Evolutionary conservation across 2,888 invertebrate genomes (phyloP).

Genomic region (Pherbina coryleti): DNA sequence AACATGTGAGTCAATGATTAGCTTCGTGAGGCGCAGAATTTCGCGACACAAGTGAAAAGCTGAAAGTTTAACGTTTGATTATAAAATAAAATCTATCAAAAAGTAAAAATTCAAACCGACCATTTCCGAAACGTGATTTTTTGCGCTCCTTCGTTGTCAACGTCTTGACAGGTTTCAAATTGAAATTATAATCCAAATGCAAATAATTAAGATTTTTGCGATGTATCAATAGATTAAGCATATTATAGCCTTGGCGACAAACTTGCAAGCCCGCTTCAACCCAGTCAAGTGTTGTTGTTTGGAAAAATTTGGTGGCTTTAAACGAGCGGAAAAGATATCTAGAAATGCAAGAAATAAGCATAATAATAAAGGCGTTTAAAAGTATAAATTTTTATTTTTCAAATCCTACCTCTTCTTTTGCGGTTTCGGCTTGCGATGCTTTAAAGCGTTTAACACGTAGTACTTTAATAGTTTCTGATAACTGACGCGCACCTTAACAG

Average conservation of each 20-base stretch:
- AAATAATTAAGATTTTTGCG: conserved; percentile 99
- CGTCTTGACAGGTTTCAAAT: conserved; percentile 99
- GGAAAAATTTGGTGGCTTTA: conserved; percentile 99
- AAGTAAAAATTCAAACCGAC: conserved; percentile 68
- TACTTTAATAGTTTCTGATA: conserved; percentile 99
- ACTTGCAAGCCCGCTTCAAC: conserved; percentile 99
- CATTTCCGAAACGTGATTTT: conserved; percentile 96
- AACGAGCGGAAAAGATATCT: conserved; percentile 97
- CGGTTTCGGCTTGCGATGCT: conserved; percentile 97
- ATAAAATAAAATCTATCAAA: not conserved
- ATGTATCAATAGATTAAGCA: conserved; percentile 98
- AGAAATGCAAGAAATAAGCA: conserved; percentile 37
- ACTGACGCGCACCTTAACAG: conserved; percentile 98
- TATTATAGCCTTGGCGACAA: conserved; percentile 99
- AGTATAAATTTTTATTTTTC: conserved; percentile 18
- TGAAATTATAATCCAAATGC: conserved; percentile 99
- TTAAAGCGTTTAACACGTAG: conserved; percentile 96
- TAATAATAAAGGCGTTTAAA: not conserved
- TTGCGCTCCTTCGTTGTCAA: conserved; percentile 99
- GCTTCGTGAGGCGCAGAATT: conserved; percentile 96
- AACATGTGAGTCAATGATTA: conserved; percentile 99
- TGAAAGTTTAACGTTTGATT: conserved; percentile 61
- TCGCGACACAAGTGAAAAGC: conserved; percentile 99
- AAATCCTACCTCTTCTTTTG: conserved; percentile 89
- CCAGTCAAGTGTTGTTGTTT: conserved; percentile 99